phyloP scores from a whole-genome alignment of 2,797 vertebrate species.

The Scolopax bukidnonensis region DNA sequence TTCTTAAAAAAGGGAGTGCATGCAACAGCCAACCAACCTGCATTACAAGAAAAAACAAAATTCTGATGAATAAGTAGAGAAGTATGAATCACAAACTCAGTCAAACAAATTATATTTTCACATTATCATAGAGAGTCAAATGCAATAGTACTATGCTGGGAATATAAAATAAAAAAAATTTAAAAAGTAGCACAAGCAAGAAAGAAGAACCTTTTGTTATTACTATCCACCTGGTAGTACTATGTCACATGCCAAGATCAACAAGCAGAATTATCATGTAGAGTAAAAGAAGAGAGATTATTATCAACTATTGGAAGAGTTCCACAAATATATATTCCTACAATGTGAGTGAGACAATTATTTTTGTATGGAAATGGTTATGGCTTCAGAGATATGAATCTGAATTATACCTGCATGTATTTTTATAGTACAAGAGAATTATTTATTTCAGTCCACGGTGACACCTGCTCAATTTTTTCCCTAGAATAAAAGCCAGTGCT shows the following conservation, averaged over 20 bases:
- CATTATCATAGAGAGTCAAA: neutral
- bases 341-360: neutral
- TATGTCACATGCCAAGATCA: neutral
- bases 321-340: neutral
- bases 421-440: neutral
- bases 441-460: neutral
- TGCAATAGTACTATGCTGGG: neutral
- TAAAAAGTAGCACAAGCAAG: neutral
- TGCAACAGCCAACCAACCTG: neutral
- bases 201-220: neutral
- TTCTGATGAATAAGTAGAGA: neutral
- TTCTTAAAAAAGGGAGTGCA: neutral
- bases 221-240: neutral
- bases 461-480: neutral
- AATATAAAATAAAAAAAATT: neutral
- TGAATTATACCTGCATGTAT: neutral
- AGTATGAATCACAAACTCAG: neutral
- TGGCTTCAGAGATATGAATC: neutral
- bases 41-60: constrained; percentile 2
- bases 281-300: neutral
- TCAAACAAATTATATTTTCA: neutral
- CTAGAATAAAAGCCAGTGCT: neutral
- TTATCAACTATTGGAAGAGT: neutral
- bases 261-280: neutral
- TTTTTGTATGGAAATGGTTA: neutral